Evolutionary conservation across 1,140 invertebrate species (phyloP).

Genomic region (Musca vetustissima): DNA sequence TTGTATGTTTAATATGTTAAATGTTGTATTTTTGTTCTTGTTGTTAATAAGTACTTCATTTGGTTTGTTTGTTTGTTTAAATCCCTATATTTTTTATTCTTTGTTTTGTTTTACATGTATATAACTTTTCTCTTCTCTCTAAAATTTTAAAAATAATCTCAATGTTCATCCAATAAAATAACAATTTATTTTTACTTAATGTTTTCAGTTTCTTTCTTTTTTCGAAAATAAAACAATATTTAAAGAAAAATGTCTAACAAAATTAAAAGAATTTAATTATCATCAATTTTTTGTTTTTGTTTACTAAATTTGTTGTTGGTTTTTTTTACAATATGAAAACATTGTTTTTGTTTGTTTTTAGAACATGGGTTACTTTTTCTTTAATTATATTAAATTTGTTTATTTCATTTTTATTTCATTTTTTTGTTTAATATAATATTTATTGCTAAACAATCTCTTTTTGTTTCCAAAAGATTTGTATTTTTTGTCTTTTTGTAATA

Average conservation of each 20-base stretch:
- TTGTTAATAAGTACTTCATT: conserved; percentile 4
- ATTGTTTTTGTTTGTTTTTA: conserved; percentile 17
- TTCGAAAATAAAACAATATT: neutral
- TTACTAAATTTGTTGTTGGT: neutral
- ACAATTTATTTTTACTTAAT: neutral
- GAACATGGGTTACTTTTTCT: conserved; percentile 18
- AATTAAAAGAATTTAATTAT: conserved; percentile 7
- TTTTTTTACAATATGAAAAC: conserved; percentile 16
- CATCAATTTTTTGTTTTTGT: neutral
- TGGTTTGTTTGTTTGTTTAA: conserved; percentile 21
- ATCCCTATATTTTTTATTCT: conserved; percentile 17
- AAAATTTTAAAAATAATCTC: conserved; percentile 19
- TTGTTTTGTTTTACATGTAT: conserved; percentile 18
- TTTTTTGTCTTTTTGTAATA: neutral
- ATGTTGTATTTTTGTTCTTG: conserved; percentile 19
- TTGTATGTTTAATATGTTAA: conserved; percentile 5
- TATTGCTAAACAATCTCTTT: conserved; percentile 17
- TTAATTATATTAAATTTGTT: conserved; percentile 2
- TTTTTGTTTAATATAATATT: conserved; percentile 14
- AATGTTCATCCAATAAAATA: conserved; percentile 4
- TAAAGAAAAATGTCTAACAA: neutral
- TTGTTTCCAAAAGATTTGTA: neutral
- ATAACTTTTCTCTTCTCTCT: conserved; percentile 25
- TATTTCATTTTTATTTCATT: conserved; percentile 11
- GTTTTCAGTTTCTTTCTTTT: neutral